Evolutionary conservation across 2,888 invertebrate genomes (phyloP), one percentile per base, ranked within the genome.

Genomic region (Dasypolia templi): DNA sequence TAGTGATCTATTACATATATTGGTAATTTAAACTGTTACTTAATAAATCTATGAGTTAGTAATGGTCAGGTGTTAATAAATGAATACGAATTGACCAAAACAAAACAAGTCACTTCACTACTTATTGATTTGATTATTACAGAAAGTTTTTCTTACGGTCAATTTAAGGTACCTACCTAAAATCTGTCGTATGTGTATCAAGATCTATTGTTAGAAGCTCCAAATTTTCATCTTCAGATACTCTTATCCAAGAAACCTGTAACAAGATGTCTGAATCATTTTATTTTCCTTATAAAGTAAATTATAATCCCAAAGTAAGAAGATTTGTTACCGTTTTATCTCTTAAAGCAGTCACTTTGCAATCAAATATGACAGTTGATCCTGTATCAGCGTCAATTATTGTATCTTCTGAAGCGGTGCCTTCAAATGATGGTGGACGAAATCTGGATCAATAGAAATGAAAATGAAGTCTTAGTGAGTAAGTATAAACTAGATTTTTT

Each of bases 231-330:
- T 97, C 96, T 79, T 97, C 97, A 32, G 97, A 96, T 75, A 97
- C 97, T 86, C 97, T 95, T 72, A 97, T 96, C 98, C 98, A 98
- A 39, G 97, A 97, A 75, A 98, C 97, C 97, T 98, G 93, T 85
- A 95, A 89, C 79, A 87, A 88, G 42, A 29, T 12, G 2, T 11
- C 3, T n/a, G 2, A 29, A 56, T 83, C 0, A 83, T 19, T 59
- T 35, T 58, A 22, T 26, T 42, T 44, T 42, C 0, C 29, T 6
- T 19, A 11, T 1, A 0, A 44, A 44, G 0, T n/a, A n/a, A 67
- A 58, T 14, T 62, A 11, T 51, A 53, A 56, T 46, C 0, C 32
- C 9, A 22, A 53, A 55, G 5, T 44, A 44, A 32, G 5, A 53
- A 53, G 6, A n/a, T 55, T 49, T 35, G 2, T 88, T 91, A 96